Evolutionary conservation across 2,888 invertebrate species (phyloP).

Genomic region (Lymantria monacha): DNA sequence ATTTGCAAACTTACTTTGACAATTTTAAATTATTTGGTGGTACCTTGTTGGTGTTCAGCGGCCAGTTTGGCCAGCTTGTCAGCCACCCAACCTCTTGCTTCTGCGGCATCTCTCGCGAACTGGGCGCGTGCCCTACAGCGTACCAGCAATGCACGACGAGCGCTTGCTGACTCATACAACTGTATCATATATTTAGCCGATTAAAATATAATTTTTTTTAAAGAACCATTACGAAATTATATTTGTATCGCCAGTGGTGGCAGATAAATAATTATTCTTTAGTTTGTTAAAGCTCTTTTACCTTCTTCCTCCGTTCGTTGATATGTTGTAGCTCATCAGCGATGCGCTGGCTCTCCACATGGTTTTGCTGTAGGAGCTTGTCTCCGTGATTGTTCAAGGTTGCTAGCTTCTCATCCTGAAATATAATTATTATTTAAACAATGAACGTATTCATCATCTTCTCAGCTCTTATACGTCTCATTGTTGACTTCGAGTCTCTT

Average conservation of each 20-base stretch:
- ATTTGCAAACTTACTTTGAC: no score
- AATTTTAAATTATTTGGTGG: no score
- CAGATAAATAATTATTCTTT: no score
- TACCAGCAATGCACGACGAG: conserved; percentile 86
- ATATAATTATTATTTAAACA: conserved; percentile 35
- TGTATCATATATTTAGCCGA: conserved; percentile 32
- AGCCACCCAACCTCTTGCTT: conserved; percentile 94
- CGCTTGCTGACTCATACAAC: conserved; percentile 85
- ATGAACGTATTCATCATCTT: no score
- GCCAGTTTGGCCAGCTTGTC: conserved; percentile 95
- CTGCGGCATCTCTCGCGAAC: conserved; percentile 95
- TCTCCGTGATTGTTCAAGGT: conserved; percentile 92
- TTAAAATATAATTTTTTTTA: neutral
- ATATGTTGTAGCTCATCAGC: conserved; percentile 89
- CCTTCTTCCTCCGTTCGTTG: conserved; percentile 85
- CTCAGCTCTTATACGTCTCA: no score
- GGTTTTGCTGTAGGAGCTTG: conserved; percentile 93
- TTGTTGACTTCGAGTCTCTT: no score
- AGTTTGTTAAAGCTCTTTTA: conserved; percentile 32
- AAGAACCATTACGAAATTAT: neutral
- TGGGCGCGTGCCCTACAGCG: conserved; percentile 93
- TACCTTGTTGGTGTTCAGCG: conserved; percentile 85
- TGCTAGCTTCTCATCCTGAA: conserved; percentile 92
- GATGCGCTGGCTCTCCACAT: conserved; percentile 93
- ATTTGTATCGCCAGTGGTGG: no score